A percentile compares a stretch with the other conserved stretches of the same genome.
Conservation (phyloP, 2,113 vertebrate genomes). For the Dipodomys spectabilis region DNA sequence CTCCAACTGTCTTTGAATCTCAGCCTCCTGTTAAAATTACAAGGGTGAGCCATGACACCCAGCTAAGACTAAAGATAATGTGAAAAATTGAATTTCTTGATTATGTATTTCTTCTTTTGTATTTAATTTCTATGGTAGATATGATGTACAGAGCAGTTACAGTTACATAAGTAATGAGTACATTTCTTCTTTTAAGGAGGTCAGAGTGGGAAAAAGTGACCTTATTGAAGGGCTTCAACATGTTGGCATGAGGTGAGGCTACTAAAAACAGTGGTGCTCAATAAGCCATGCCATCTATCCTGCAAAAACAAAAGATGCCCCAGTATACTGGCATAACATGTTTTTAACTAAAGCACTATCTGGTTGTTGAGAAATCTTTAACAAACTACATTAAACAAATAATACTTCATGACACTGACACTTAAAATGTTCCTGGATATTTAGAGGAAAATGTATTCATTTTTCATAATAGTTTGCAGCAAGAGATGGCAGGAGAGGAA, state of each 20-base stretch:
- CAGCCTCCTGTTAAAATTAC: too few species aligned
- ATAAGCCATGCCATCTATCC: not conserved
- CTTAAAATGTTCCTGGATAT: not conserved
- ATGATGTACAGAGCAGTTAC: too few species aligned
- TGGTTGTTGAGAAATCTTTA: not conserved
- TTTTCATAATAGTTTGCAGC: too few species aligned
- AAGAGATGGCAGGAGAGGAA: not conserved
- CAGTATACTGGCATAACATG: not conserved
- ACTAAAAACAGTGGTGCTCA: not conserved
- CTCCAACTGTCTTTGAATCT: too few species aligned
- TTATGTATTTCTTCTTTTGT: too few species aligned
- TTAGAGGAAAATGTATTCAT: too few species aligned
- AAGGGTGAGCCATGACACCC: too few species aligned
- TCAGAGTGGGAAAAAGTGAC: not conserved
- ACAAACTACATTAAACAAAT: not conserved
- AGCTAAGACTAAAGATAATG: not conserved
- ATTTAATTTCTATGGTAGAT: too few species aligned
- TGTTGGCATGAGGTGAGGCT: not conserved
- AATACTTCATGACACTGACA: not conserved
- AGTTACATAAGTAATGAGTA: too few species aligned
- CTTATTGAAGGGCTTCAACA: not conserved
- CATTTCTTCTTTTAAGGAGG: too few species aligned
- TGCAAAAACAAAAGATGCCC: not conserved
- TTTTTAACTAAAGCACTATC: not conserved
- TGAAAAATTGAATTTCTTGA: not conserved